Conservation (phyloP, 2,797 vertebrate species). For the Pangasius krempfi region DNA sequence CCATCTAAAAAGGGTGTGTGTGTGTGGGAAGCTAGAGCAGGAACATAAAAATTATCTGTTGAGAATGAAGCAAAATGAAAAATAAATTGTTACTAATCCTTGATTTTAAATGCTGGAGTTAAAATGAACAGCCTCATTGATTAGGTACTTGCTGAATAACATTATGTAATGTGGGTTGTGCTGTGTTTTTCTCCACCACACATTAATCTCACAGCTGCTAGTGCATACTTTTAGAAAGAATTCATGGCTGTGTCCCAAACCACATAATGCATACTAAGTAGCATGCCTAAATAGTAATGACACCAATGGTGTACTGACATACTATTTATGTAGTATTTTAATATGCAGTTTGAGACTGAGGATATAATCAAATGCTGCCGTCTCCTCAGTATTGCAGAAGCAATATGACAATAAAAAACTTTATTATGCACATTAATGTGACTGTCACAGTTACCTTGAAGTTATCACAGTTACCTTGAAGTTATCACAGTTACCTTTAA, state of each 20-base stretch:
- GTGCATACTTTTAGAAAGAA: not conserved
- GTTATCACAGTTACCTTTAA: not conserved
- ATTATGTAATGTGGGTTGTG: not conserved
- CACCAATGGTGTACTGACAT: not conserved
- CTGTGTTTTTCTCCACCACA: constrained; percentile 4
- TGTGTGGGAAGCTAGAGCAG: not conserved
- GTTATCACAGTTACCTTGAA: not conserved
- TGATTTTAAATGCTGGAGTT: not conserved
- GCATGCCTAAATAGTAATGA: not conserved
- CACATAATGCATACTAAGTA: not conserved
- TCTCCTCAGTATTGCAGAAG: not conserved
- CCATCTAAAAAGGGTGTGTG: too few species aligned
- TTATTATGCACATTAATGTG: not conserved
- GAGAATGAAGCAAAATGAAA: not conserved
- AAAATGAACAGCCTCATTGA: not conserved
- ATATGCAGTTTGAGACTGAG: not conserved
- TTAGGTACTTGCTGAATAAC: not conserved
- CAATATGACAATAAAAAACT: not conserved
- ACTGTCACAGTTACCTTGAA: not conserved
- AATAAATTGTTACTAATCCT: not conserved
- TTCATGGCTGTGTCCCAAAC: not conserved
- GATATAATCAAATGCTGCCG: not conserved
- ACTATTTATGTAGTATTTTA: not conserved
- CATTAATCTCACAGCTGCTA: constrained; percentile 17
- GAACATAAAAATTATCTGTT: not conserved